These are phyloP conservation scores for Zaprionus tsacasi DNA, from an alignment of 1,140 invertebrate genomes.

Conservation along the genomic window DNA sequence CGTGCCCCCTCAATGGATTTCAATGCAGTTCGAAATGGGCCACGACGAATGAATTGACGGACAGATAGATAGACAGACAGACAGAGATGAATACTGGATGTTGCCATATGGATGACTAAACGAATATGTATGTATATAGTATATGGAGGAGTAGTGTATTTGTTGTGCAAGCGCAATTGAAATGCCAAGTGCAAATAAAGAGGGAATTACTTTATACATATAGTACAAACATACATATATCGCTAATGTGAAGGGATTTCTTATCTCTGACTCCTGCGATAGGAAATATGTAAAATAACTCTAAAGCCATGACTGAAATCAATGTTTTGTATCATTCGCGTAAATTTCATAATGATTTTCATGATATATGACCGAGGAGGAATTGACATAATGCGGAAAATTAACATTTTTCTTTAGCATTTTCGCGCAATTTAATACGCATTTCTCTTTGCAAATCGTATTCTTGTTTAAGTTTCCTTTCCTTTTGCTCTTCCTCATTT, in stretches of 20 bases:
- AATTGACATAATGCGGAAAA: background rate
- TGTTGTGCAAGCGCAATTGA: conserved; percentile 33
- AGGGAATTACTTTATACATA: background rate
- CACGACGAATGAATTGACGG: conserved; percentile 18
- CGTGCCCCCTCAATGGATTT: conserved; percentile 17
- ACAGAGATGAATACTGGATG: conserved; percentile 21
- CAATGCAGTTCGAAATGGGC: conserved; percentile 33
- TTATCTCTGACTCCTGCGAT: background rate
- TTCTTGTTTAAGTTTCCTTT: background rate
- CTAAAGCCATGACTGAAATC: background rate
- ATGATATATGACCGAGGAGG: background rate
- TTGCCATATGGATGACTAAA: conserved; percentile 50
- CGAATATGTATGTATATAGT: background rate
- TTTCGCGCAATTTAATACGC: conserved; percentile 2
- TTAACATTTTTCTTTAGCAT: background rate
- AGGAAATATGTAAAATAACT: background rate
- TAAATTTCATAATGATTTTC: background rate
- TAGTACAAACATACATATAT: background rate
- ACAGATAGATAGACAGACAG: background rate
- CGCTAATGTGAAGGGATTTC: background rate
- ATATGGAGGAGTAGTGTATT: conserved; percentile 11
- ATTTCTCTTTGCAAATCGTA: background rate
- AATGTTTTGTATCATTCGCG: background rate
- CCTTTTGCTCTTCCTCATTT: background rate
- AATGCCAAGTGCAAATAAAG: conserved; percentile 29